Evolutionary conservation across 2,113 vertebrate species (phyloP), one percentile per base, ranked within the genome.

Genomic region (Rhinogobius similis): DNA sequence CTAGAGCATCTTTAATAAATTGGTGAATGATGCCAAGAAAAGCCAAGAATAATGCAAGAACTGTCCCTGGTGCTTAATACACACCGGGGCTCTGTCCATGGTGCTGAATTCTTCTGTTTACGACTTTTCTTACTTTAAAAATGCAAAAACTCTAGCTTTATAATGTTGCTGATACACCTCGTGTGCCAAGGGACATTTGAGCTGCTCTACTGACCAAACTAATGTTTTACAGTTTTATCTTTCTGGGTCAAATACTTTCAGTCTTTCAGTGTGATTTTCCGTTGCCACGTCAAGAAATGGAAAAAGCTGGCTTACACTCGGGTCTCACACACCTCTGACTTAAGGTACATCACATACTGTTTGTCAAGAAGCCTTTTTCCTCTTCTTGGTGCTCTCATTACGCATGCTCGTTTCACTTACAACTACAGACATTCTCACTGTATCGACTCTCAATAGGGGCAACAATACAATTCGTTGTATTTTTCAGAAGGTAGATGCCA

Each of bases 161-260:
- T n/a, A 50, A 53, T 55, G 4, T 36, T 36, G 32, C 32, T 36
- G 8, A 12, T 41, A 41, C 10, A 12, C 12, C 9, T 41, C 39
- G 10, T 26, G 3, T 55, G 52, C 12, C 21, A 12, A 24, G 21
- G 10, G 52, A 11, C 20, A 43, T 20, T 18, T 65, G 67, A 63
- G 53, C 20, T 36, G 46, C 27, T 6, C 48, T 61, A 36, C 73
- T 83, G 83, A 76, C 77, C 79, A 77, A 71, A 73, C 70, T 65
- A 84, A 76, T 41, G 74, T 72, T 61, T 78, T 70, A 53, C 56
- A 29, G 75, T 74, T 29, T 78, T 77, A 77, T 70, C 82, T 78
- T 88, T 89, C 81, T 87, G 77, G 88, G 82, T 84, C 78, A 83
- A 85, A 87, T 82, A 52, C 82, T 88, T 83, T 87, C 76, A 64